These are phyloP conservation scores for Tragelaphus imberbis DNA, from an alignment of 2,113 vertebrate genomes.

Conservation along the genomic window DNA sequence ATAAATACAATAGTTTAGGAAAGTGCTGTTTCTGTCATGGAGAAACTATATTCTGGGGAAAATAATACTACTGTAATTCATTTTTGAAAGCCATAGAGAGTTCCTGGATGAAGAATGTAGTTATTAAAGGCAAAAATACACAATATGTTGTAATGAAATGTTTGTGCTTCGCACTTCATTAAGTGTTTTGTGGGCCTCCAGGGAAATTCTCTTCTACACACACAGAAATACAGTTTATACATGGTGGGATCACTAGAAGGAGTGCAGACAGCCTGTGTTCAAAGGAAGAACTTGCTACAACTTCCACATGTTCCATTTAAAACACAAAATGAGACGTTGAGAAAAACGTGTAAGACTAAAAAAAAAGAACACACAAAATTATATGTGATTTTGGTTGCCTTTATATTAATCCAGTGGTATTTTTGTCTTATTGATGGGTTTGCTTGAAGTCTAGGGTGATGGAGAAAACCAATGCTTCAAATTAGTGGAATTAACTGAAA, in stretches of 20 bases:
- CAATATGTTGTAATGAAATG: conserved; percentile 87
- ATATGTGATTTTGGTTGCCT: background rate
- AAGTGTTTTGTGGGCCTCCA: conserved; percentile 80
- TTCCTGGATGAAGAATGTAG: conserved; percentile 81
- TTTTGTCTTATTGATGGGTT: background rate
- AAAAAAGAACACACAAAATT: background rate
- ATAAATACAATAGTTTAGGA: conserved; percentile 85
- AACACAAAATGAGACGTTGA: background rate
- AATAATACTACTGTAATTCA: conserved; percentile 84
- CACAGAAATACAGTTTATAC: conserved; percentile 59
- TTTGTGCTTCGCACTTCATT: conserved; percentile 84
- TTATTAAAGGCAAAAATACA: conserved; percentile 85
- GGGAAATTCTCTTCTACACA: conserved; percentile 80
- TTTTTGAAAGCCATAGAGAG: conserved; percentile 84
- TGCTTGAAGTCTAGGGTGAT: background rate
- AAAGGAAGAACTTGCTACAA: background rate
- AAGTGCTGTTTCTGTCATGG: conserved; percentile 76
- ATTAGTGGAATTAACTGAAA: conserved; percentile 26
- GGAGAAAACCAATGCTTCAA: conserved; percentile 41
- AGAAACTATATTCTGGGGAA: conserved; percentile 78
- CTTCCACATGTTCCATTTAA: background rate
- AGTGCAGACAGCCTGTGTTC: conserved; percentile 12
- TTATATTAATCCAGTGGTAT: background rate
- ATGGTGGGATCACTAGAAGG: conserved; percentile 62
- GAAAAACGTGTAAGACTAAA: background rate